A percentile compares a stretch with the other conserved stretches of the same genome.
These are phyloP conservation scores for Alligator sinensis DNA, from an alignment of 2,113 vertebrate genomes.

Conservation along the genomic window DNA sequence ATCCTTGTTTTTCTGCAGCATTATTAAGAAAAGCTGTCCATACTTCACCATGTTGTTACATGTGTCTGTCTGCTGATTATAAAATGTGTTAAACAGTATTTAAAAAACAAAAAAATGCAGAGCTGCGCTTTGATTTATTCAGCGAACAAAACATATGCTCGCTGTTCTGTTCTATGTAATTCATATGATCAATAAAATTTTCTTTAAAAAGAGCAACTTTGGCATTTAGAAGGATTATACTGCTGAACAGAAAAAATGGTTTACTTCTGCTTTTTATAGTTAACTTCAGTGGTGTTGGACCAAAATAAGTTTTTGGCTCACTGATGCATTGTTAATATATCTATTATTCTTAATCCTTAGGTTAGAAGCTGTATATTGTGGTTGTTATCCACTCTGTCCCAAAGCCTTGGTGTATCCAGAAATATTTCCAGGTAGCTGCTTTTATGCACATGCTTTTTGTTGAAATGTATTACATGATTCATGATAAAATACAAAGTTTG, in stretches of 20 bases:
- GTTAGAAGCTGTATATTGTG: constrained; percentile 94
- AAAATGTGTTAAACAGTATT: constrained; percentile 88
- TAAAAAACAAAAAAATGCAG: constrained; percentile 85
- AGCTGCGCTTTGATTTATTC: constrained; percentile 87
- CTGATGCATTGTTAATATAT: constrained; percentile 46
- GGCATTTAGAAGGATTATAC: constrained; percentile 72
- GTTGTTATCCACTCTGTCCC: constrained; percentile 94
- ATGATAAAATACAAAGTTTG: constrained; percentile 75
- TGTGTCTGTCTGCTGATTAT: constrained; percentile 87
- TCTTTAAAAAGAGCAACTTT: constrained; percentile 82
- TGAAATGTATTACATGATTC: constrained; percentile 48
- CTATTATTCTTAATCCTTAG: constrained; percentile 74
- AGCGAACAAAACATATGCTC: constrained; percentile 87
- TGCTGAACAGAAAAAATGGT: constrained; percentile 59
- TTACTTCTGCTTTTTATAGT: constrained; percentile 35
- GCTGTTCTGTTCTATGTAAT: constrained; percentile 86
- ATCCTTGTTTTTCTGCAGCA: constrained; percentile 60
- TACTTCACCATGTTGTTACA: constrained; percentile 84
- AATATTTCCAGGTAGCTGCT: constrained; percentile 91
- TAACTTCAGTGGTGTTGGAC: constrained; percentile 54
- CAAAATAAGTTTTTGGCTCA: constrained; percentile 40
- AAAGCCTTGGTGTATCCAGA: constrained; percentile 94
- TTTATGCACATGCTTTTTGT: background rate
- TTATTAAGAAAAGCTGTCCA: constrained; percentile 84
- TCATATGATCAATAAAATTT: constrained; percentile 85